Evolutionary conservation across 2,113 vertebrate species (phyloP).

Genomic region (Pachypanchax playfairii): DNA sequence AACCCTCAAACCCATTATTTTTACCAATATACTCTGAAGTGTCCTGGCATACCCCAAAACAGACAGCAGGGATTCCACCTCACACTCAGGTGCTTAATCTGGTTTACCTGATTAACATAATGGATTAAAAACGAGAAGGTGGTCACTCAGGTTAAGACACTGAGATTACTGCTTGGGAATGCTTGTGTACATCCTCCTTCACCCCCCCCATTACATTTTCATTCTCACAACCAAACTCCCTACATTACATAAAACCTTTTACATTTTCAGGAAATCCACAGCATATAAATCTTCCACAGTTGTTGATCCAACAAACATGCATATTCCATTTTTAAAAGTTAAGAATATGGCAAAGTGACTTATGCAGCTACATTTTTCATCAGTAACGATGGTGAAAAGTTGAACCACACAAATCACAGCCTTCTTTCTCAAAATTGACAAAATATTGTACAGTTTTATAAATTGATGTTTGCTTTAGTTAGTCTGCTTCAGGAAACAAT

Average conservation of each 20-base stretch:
- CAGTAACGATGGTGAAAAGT: neutral
- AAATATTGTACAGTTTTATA: neutral
- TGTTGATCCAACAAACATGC: neutral
- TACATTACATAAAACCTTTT: neutral
- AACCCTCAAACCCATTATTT: neutral
- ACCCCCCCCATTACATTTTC: conserved; percentile 5
- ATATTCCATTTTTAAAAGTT: too few relatives aligned
- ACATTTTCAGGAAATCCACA: neutral
- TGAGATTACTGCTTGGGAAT: conserved; percentile 18
- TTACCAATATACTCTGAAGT: neutral
- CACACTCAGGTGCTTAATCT: conserved; percentile 44
- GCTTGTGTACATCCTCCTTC: neutral
- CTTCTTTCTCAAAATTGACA: neutral
- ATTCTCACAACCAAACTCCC: neutral
- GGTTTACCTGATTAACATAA: conserved; percentile 49
- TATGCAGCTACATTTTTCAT: neutral
- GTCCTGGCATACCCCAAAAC: conserved; percentile 20
- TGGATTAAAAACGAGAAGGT: conserved; percentile 43
- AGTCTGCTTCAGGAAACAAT: neutral
- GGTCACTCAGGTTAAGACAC: conserved; percentile 9
- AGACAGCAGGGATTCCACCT: conserved; percentile 32
- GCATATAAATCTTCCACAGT: neutral
- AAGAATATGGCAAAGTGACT: neutral
- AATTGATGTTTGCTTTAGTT: neutral
- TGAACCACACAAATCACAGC: too few relatives aligned